Base-by-base conservation (phyloP, 1,140 invertebrate species). In the Rhagoletis zephyria region DNA sequence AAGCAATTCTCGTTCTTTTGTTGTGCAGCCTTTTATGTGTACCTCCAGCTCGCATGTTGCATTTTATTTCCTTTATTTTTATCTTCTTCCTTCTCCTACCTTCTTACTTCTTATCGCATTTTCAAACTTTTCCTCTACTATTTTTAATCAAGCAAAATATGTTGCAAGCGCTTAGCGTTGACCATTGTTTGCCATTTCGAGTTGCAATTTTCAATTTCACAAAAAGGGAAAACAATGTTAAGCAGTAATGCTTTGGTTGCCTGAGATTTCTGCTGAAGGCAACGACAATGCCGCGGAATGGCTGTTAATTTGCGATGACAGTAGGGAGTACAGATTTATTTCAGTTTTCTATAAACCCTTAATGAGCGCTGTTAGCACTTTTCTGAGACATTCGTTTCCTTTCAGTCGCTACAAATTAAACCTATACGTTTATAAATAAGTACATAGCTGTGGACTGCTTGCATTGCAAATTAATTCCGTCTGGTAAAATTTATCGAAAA, bases 101-200 rank as follows among this genome's bases (percentile, higher is more conserved):
- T 74, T 74, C 16, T 2, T 63, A 63, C 4, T 63, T 5, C 5
- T 74, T 74, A 2, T 74, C 40, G 3, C 30, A 30, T 48, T 74
- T 16, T 12, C 51, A 42, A 30, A 67, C 19, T 45, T 19, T 81
- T 81, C 30, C 19, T 5, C 16, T 63, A 30, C 5, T 56, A 30
- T 30, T 70, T 81, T 81, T 81, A 81, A 81, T 81, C 56, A 56
- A 56, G n/a, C 74, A n/a, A 81, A 81, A 81, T 81, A 81, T 81
- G 16, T 30, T 19, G 6, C 48, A 51, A 81, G 56, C 56, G 19
- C 19, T 30, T 51, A 16, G n/a, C 9, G 2, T 30, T 56, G 16
- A 12, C n/a, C 74, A 30, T 81, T 81, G 74, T 30, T 81, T 12
- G 19, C 74, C 48, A 77, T 12, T 59, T 81, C 7, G 48, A 59